Conservation (phyloP, 2,888 invertebrate genomes). For the Chrysolina americana region DNA sequence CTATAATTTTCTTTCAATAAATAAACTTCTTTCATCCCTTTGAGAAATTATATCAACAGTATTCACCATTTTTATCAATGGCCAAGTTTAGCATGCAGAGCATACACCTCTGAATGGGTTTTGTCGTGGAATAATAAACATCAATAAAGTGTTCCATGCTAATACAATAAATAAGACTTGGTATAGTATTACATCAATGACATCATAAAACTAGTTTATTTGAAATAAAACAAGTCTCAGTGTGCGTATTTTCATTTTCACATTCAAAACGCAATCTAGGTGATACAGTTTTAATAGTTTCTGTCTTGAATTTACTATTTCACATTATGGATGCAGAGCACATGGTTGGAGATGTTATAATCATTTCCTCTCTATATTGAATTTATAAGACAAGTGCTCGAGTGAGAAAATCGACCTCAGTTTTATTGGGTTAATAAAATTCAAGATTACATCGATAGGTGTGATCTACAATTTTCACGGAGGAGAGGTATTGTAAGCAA, state of each 20-base stretch:
- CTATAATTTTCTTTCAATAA: neutral
- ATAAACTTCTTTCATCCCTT: neutral
- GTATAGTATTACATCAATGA: conserved; percentile 22
- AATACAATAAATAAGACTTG: conserved; percentile 19
- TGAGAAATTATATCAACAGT: neutral
- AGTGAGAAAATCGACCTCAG: conserved; percentile 28
- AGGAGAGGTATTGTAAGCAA: conserved; percentile 21
- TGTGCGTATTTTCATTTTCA: conserved; percentile 27
- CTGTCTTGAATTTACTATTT: conserved; percentile 23
- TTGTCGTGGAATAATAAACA: conserved; percentile 17
- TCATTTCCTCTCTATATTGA: conserved; percentile 29
- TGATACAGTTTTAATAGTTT: conserved; percentile 30
- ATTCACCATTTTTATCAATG: conserved; percentile 9
- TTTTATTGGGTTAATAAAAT: conserved; percentile 28
- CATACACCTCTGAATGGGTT: conserved; percentile 18
- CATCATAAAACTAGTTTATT: conserved; percentile 21
- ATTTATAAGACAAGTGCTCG: conserved; percentile 21
- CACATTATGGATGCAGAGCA: conserved; percentile 18
- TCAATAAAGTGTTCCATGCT: conserved; percentile 12
- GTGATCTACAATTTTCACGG: conserved; percentile 17
- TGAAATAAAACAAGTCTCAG: conserved; percentile 7
- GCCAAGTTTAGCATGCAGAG: conserved; percentile 7
- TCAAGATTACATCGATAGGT: conserved; percentile 20
- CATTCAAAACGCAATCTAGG: conserved; percentile 25
- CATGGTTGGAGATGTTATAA: conserved; percentile 31